Evolutionary conservation across 2,888 invertebrate genomes (phyloP).

Genomic region (Lamproptera curius): DNA sequence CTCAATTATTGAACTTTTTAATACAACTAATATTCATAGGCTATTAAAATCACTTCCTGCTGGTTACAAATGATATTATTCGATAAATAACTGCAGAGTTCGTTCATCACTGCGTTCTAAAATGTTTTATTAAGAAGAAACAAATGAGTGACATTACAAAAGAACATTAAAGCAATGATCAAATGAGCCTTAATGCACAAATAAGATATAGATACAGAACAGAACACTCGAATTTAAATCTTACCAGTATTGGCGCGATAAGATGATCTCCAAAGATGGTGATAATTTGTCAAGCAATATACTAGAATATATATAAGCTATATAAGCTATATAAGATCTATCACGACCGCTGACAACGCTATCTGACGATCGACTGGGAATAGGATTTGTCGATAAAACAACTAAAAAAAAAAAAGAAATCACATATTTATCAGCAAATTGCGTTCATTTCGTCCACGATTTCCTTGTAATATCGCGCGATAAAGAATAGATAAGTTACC

Average conservation of each 20-base stretch:
- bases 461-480: constrained; percentile 54
- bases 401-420: constrained; percentile 40
- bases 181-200: too few species aligned
- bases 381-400: constrained; percentile 62
- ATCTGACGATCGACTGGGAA: constrained; percentile 71
- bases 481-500: constrained; percentile 47
- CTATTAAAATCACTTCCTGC: too few species aligned
- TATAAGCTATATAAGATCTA: constrained; percentile 28
- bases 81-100: too few species aligned
- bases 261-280: constrained; percentile 36
- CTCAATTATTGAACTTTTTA: too few species aligned
- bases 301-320: too few species aligned
- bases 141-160: too few species aligned
- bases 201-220: constrained; percentile 3
- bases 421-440: constrained; percentile 69
- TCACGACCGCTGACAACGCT: constrained; percentile 59
- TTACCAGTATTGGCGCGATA: constrained; percentile 37
- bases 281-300: constrained; percentile 23
- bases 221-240: constrained; percentile 26
- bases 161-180: too few species aligned
- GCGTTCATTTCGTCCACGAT: constrained; percentile 56
- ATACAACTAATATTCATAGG: too few species aligned
- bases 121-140: too few species aligned
- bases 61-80: too few species aligned
- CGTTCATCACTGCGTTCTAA: too few species aligned